Evolutionary conservation across 1,140 invertebrate species (phyloP).

Genomic region (Nylanderia fulva): DNA sequence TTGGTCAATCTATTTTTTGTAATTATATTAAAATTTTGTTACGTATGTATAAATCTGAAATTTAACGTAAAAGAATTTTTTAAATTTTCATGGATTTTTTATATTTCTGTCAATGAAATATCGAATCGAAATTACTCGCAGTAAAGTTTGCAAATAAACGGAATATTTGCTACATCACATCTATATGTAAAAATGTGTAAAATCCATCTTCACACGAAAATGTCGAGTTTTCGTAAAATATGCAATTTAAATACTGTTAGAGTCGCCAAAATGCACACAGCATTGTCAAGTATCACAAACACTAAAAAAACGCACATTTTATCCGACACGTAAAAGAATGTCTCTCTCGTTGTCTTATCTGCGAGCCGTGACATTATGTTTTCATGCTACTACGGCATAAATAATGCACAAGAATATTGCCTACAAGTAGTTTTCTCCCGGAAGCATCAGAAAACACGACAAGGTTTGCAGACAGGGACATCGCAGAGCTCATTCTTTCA

Average conservation of each 20-base stretch:
- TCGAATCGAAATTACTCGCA: background rate
- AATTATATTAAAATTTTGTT: too few species aligned
- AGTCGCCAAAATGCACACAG: slow-evolving; percentile 4
- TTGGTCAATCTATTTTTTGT: too few species aligned
- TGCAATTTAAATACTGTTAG: background rate
- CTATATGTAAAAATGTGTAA: background rate
- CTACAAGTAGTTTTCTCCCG: slow-evolving; percentile 22
- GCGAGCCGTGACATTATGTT: background rate
- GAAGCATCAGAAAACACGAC: slow-evolving; percentile 11
- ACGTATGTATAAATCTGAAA: background rate
- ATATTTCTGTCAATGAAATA: background rate
- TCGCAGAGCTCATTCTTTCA: background rate
- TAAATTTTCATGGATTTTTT: background rate
- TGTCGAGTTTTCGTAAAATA: slow-evolving; percentile 6
- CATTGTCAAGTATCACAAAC: background rate
- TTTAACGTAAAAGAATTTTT: background rate
- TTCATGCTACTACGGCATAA: background rate
- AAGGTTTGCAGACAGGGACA: too few species aligned
- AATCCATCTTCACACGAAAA: background rate
- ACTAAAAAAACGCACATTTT: slow-evolving; percentile 5
- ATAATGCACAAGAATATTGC: slow-evolving; percentile 46
- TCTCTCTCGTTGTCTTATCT: background rate
- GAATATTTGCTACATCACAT: background rate
- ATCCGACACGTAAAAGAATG: background rate
- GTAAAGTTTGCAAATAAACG: slow-evolving; percentile 5